Evolutionary conservation across 2,797 vertebrate genomes (phyloP).

Genomic region (Lepidocolaptes lacrymiger): DNA sequence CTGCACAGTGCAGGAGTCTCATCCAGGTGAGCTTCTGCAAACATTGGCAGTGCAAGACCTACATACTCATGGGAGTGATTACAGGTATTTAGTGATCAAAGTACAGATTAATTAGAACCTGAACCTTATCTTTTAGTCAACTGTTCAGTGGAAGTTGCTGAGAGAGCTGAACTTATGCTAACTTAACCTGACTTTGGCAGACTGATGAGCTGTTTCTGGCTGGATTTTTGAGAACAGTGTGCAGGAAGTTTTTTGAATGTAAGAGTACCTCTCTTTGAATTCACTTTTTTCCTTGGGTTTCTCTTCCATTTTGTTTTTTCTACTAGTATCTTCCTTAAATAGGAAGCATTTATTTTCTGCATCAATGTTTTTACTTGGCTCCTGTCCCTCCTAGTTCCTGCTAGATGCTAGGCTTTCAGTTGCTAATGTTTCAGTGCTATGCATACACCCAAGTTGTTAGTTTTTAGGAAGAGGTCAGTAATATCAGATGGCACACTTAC

Average conservation of each 20-base stretch:
- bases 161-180: not conserved
- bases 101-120: not conserved
- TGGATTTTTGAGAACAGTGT: not conserved
- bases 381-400: not conserved
- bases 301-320: not conserved
- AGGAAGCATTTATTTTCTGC: not conserved
- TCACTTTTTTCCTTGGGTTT: not conserved
- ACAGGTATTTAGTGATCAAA: not conserved
- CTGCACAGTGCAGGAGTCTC: not conserved
- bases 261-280: not conserved
- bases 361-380: not conserved
- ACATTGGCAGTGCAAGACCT: not conserved
- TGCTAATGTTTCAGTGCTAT: not conserved
- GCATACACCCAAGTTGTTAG: rapidly evolving
- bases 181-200: not conserved
- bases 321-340: not conserved
- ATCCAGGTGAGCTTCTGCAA: not conserved
- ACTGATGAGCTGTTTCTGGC: not conserved
- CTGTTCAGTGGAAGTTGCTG: not conserved
- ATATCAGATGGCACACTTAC: not conserved
- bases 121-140: not conserved
- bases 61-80: not conserved
- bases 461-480: not conserved
- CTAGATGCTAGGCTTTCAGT: not conserved
- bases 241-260: not conserved